Percentiles rank a stretch among this genome's conserved stretches.
Evolutionary conservation across 2,888 invertebrate species (phyloP).

Genomic region (Petrolisthes cinctipes): DNA sequence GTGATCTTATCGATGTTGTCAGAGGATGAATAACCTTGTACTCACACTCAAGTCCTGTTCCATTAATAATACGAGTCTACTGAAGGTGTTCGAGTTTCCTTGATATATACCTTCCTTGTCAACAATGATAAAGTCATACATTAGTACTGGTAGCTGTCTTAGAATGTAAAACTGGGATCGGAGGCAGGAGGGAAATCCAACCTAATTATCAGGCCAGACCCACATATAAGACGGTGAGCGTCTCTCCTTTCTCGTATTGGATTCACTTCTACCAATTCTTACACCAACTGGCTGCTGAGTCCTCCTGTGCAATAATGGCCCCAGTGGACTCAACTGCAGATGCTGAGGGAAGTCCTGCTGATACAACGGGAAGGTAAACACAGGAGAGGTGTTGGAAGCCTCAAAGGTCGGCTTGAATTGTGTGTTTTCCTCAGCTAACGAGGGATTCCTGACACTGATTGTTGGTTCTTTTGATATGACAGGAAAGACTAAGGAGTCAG

Average conservation of each 20-base stretch:
- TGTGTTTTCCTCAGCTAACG: background rate
- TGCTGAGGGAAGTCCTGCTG: background rate
- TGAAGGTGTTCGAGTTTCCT: too few species aligned
- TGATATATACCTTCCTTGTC: too few species aligned
- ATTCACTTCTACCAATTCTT: background rate
- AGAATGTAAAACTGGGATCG: background rate
- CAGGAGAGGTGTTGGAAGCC: background rate
- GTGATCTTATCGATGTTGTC: too few species aligned
- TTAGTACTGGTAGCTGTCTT: too few species aligned
- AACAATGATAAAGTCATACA: too few species aligned
- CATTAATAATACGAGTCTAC: too few species aligned
- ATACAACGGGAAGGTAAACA: background rate
- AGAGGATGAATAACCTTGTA: too few species aligned
- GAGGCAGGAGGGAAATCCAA: background rate
- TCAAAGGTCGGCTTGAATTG: background rate
- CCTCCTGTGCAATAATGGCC: background rate
- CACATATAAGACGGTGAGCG: conserved; percentile 11
- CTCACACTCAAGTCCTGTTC: too few species aligned
- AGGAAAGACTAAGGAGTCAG: background rate
- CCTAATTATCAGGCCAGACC: conserved; percentile 30
- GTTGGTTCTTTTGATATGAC: background rate
- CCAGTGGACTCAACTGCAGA: background rate
- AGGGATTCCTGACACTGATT: background rate
- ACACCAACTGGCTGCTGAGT: background rate
- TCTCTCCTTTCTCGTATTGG: conserved; percentile 5